Base-by-base conservation (phyloP, 2,888 invertebrate species). In the Himalopsyche tibetana region DNA sequence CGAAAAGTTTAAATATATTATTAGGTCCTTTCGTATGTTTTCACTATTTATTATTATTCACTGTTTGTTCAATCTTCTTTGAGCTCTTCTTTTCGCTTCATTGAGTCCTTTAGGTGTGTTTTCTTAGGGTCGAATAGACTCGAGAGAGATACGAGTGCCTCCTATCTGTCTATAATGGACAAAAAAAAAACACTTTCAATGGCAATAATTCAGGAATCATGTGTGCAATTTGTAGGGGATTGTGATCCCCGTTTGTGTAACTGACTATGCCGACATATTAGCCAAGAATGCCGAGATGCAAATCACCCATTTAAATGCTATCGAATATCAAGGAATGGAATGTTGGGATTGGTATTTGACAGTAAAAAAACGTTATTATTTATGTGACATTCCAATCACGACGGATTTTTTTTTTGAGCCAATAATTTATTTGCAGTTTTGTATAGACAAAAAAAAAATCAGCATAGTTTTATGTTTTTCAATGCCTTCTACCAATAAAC, bases 221-320 rank as follows among this genome's bases (percentile, higher is more conserved):
- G 42, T 69, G 42, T 55, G 82, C 85, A 85, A 85, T 84, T 86
- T 84, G 86, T 83, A 81, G 80, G 80, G 81, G 42, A 80, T 81
- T 45, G 40, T 38, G 56, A 69, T 36, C 0, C 38, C 74, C 42
- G 55, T 87, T 85, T 87, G 85, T 83, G 69, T 19, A 80, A 63
- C 45, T 19, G 80, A 63, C 79, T 74, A 82, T 40, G 82, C 85
- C 85, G 85, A 85, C 85, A 85, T 36, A 79, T 63, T 63, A 63
- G 19, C 8, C 63, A 38, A 80, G 80, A 42, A 42, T 38, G 55
- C 83, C 5, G n/a, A 80, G 56, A 86, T 84, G 84, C 82, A 85
- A 87, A 87, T 87, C 83, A 82, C 84, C 82, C 84, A 84, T 55
- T 51, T 84, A 87, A 86, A 81, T 51, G 84, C 83, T 85, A 87